Percentiles rank a stretch among this genome's conserved stretches.
Conservation (phyloP, 2,113 vertebrate species). For the Rafetus swinhoei region DNA sequence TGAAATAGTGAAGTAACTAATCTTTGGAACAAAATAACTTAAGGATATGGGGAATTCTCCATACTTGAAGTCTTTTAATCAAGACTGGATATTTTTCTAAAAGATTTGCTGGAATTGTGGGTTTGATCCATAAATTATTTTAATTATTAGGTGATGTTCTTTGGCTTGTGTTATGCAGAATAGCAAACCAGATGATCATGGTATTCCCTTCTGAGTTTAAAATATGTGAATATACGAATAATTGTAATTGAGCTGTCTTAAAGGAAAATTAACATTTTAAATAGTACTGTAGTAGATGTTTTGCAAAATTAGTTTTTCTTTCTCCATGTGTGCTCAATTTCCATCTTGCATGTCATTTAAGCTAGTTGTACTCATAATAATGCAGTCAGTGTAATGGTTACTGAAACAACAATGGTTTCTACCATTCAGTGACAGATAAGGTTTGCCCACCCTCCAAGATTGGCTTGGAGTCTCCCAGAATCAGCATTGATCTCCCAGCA, state of each 20-base stretch:
- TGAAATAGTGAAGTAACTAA: not conserved
- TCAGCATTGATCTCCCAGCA: too few relatives aligned
- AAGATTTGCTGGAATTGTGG: not conserved
- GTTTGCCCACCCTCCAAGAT: too few relatives aligned
- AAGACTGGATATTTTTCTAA: not conserved
- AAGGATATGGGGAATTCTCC: not conserved
- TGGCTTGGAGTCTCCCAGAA: too few relatives aligned
- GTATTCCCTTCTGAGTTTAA: not conserved
- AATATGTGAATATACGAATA: not conserved
- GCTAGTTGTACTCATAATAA: not conserved
- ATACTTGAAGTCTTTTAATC: not conserved
- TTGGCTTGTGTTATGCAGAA: not conserved
- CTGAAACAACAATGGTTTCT: not conserved
- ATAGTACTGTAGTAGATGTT: not conserved
- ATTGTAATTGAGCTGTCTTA: not conserved
- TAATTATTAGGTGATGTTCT: not conserved
- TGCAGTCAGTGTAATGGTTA: not conserved
- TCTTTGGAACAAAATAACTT: not conserved
- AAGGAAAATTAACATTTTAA: not conserved
- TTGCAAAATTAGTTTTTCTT: not conserved
- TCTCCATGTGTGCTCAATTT: not conserved
- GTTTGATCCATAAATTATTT: not conserved
- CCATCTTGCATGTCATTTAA: not conserved
- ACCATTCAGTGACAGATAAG: not conserved
- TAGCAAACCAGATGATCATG: not conserved